A percentile compares a stretch with the other conserved stretches of the same genome.
Conservation (phyloP, 2,113 vertebrate species). For the Leptobrachium leishanense region DNA sequence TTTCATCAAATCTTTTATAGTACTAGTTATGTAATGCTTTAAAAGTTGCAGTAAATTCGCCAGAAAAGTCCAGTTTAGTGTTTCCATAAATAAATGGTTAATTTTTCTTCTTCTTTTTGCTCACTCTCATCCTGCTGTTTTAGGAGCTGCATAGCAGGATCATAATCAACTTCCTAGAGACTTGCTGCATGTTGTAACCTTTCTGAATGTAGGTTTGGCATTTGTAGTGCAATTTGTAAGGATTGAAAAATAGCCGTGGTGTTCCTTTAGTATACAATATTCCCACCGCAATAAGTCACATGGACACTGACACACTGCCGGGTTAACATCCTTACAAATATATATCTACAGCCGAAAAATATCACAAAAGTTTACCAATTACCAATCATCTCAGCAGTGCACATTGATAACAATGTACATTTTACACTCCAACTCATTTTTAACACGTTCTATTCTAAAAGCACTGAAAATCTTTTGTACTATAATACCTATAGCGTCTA, state of each 20-base stretch:
- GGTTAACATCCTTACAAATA: neutral
- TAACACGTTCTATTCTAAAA: neutral
- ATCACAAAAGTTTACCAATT: neutral
- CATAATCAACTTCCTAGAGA: constrained; percentile 36
- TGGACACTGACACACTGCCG: neutral
- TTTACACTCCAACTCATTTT: neutral
- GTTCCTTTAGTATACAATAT: constrained; percentile 13
- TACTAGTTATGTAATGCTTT: neutral
- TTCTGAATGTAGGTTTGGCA: constrained; percentile 36
- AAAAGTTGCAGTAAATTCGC: neutral
- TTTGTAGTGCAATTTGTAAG: constrained; percentile 42
- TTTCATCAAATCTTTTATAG: neutral
- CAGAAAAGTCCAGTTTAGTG: neutral
- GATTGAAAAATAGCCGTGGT: constrained; percentile 35
- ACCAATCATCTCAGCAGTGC: neutral
- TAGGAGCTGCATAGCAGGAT: constrained; percentile 16
- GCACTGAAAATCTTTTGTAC: neutral
- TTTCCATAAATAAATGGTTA: constrained; percentile 15
- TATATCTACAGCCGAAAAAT: constrained; percentile 8
- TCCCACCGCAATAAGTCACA: constrained; percentile 31
- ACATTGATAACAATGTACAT: neutral
- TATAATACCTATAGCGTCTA: no score
- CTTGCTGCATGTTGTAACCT: constrained; percentile 38
- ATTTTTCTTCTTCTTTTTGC: neutral
- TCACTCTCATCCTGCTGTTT: constrained; percentile 9